Conservation (phyloP, 1,140 invertebrate genomes). For the Hetaerina americana region DNA sequence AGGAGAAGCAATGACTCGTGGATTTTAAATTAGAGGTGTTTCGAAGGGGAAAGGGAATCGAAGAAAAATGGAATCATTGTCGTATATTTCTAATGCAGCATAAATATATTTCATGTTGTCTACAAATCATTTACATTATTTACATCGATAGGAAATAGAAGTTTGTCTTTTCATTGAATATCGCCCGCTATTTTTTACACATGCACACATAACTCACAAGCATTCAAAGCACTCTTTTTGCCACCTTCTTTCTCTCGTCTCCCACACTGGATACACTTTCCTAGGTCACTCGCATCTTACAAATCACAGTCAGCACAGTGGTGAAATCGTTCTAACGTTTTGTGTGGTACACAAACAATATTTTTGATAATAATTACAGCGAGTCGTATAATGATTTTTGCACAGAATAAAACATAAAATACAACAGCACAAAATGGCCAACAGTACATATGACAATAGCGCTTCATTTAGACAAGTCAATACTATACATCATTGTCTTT, state of each 20-base stretch:
- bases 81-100: neutral
- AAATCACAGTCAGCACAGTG: neutral
- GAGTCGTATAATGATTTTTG: too few relatives aligned
- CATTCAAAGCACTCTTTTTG: neutral
- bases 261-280: neutral
- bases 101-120: constrained; percentile 1
- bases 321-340: neutral
- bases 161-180: neutral
- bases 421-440: too few relatives aligned
- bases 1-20: neutral
- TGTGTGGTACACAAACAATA: too few relatives aligned
- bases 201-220: neutral
- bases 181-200: neutral
- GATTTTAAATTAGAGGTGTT: neutral
- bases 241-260: neutral
- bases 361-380: too few relatives aligned
- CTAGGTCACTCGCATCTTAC: neutral
- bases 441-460: too few relatives aligned
- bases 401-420: too few relatives aligned
- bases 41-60: neutral
- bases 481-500: too few relatives aligned
- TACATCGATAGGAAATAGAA: neutral
- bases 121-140: neutral
- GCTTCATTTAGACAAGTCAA: too few relatives aligned
- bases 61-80: neutral